A percentile compares a stretch with the other conserved stretches of the same genome.
phyloP scores from a whole-genome alignment of 2,888 invertebrate genomes.

The Lutraria lutraria region DNA sequence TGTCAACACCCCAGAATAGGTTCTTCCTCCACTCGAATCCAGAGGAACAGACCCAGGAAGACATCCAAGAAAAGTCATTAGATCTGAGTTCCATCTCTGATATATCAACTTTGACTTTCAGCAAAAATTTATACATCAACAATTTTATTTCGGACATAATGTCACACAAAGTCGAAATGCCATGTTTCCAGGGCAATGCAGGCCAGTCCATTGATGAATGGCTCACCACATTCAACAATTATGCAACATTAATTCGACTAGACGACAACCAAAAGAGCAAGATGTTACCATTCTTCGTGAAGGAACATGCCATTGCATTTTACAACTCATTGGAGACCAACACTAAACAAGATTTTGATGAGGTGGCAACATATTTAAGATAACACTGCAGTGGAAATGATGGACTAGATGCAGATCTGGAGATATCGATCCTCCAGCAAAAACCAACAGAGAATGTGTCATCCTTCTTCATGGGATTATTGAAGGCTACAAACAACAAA shows the following conservation, averaged over 20 bases:
- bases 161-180: slow-evolving; percentile 6
- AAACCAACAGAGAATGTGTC: background rate
- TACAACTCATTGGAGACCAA: slow-evolving; percentile 15
- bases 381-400: slow-evolving; percentile 33
- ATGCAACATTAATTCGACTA: background rate
- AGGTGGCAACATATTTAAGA: background rate
- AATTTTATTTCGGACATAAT: too few relatives aligned
- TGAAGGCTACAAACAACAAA: slow-evolving; percentile 10
- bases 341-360: background rate
- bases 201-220: background rate
- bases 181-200: background rate
- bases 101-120: too few relatives aligned
- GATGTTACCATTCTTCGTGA: slow-evolving; percentile 23
- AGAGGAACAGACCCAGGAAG: too few relatives aligned
- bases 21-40: too few relatives aligned
- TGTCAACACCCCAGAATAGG: too few relatives aligned
- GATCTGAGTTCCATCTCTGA: too few relatives aligned
- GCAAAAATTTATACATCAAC: too few relatives aligned
- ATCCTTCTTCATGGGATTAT: slow-evolving; percentile 34
- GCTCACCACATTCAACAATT: background rate
- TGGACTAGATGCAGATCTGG: background rate
- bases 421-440: slow-evolving; percentile 1
- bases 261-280: background rate
- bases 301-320: slow-evolving; percentile 39
- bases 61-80: too few relatives aligned